phyloP scores from a whole-genome alignment of 2,113 vertebrate genomes.

The Ifrita kowaldi region DNA sequence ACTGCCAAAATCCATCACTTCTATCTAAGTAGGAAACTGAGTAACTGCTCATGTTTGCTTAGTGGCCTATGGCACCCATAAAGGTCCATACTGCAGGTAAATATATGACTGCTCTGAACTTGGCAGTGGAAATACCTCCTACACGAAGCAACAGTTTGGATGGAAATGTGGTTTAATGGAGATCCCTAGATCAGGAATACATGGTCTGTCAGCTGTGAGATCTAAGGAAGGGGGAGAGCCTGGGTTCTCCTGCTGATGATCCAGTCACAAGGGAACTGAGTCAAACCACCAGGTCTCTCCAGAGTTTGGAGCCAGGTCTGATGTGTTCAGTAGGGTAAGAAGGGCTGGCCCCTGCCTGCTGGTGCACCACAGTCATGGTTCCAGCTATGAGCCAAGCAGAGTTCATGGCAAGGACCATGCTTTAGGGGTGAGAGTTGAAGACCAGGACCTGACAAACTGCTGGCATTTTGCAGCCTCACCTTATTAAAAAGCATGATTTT shows the following conservation, averaged over 20 bases:
- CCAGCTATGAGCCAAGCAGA: background rate
- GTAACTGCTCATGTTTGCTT: background rate
- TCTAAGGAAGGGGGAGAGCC: background rate
- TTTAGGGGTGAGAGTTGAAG: background rate
- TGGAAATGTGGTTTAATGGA: background rate
- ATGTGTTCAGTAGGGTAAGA: background rate
- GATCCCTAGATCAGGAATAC: background rate
- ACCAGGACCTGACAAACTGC: background rate
- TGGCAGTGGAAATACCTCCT: background rate
- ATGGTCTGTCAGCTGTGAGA: background rate
- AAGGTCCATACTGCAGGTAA: background rate
- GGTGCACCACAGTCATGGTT: background rate
- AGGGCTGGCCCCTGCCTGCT: background rate
- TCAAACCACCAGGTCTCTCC: background rate
- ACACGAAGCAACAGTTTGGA: background rate
- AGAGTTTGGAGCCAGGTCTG: background rate
- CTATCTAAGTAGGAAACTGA: background rate
- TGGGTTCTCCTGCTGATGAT: background rate
- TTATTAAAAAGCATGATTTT: background rate
- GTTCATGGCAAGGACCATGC: background rate
- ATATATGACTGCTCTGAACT: background rate
- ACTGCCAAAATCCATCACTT: background rate
- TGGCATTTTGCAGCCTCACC: background rate
- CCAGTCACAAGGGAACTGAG: background rate
- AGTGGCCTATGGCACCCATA: background rate